phyloP scores from a whole-genome alignment of 2,888 invertebrate species.

The Lottia scabra region DNA sequence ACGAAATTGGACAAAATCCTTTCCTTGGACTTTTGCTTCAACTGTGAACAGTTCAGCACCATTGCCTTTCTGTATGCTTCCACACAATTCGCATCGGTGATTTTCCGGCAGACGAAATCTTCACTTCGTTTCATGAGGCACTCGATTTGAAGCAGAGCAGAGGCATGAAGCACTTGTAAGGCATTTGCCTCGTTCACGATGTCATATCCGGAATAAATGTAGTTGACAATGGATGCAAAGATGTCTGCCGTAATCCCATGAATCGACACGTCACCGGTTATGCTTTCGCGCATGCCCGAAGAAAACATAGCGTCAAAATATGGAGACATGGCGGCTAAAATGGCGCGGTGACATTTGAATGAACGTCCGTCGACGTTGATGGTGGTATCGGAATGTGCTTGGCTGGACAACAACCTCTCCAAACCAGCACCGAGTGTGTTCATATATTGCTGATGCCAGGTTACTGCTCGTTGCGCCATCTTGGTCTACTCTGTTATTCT shows the following conservation, averaged over 20 bases:
- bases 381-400: conserved; percentile 49
- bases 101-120: conserved; percentile 78
- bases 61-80: conserved; percentile 85
- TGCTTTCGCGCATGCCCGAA: conserved; percentile 48
- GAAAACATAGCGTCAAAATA: conserved; percentile 56
- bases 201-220: conserved; percentile 84
- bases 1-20: conserved; percentile 74
- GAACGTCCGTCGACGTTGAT: conserved; percentile 44
- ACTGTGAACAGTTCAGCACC: conserved; percentile 78
- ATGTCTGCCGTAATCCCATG: conserved; percentile 77
- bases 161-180: conserved; percentile 76
- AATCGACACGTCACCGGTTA: conserved; percentile 43
- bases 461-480: conserved; percentile 10
- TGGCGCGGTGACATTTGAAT: conserved; percentile 52
- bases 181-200: conserved; percentile 83
- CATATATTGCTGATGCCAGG: conserved; percentile 38
- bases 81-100: conserved; percentile 84
- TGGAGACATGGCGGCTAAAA: conserved; percentile 58
- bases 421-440: conserved; percentile 39
- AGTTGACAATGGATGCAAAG: conserved; percentile 83
- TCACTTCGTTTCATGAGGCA: conserved; percentile 85
- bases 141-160: conserved; percentile 86
- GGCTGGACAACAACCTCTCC: conserved; percentile 32
- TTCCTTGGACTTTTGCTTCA: conserved; percentile 78
- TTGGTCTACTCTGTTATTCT: too few species aligned